Base-by-base conservation (phyloP, 2,113 vertebrate genomes). In the Alosa alosa region DNA sequence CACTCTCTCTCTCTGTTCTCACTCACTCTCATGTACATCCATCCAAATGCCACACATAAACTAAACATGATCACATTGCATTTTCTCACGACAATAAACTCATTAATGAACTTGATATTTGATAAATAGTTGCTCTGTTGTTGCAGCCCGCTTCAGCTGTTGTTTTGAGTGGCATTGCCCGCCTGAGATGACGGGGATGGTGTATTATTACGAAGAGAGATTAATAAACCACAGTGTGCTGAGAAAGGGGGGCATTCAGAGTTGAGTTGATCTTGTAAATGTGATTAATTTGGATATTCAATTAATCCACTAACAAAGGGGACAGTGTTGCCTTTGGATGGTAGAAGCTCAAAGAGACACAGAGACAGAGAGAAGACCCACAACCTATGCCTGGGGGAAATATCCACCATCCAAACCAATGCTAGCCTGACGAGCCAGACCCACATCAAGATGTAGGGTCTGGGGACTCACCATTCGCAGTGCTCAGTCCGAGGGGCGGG, bases 241-340 rank as follows among this genome's bases (percentile, higher is more conserved):
- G 72, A 78, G 31, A 78, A 78, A 39, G 13, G 36, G 4, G 31
- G 36, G 31, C 11, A 39, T 78, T 78, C 13, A 36, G 36, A 39
- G 72, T 39, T 78, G 72, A 78, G 72, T 39, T 78, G 72, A 78
- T 78, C 72, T 78, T 78, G 72, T 78, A 78, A 39, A 78, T 78
- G 72, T 39, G 72, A 78, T 78, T 78, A 36, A 78, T 78, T 41
- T 78, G 72, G 72, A 15, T 36, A 36, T 78, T 78, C 13, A 13
- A 78, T 39, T 39, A 78, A 78, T 78, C 72, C 5, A 3, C 13
- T 9, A 41, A 41, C 31, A 78, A 39, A 41, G 72, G 39, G 25
- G 25, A 39, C 11, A 78, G 72, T 78, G 72, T 78, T 78, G 72
- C 3, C 4, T 1, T 31, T 78, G 72, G 15, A 75, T 5, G 31